Conservation (phyloP, 1,140 invertebrate species). For the Drosophila elegans region DNA sequence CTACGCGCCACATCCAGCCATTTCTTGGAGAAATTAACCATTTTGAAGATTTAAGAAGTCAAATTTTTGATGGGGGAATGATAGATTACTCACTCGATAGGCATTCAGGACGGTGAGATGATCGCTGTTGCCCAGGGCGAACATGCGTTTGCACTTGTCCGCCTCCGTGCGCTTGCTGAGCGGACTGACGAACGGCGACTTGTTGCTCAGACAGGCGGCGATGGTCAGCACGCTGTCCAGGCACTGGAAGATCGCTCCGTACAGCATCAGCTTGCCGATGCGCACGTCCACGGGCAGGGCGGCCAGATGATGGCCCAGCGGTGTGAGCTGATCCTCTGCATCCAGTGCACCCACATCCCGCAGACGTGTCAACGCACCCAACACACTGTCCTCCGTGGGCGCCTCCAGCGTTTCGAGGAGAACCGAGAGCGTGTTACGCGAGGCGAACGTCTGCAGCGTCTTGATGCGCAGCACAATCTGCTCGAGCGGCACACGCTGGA, state of each 20-base stretch:
- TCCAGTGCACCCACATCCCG: slow-evolving; percentile 95
- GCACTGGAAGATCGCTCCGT: slow-evolving; percentile 96
- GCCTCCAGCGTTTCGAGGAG: slow-evolving; percentile 91
- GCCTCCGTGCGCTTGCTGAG: slow-evolving; percentile 90
- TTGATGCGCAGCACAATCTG: slow-evolving; percentile 95
- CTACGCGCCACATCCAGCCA: slow-evolving; percentile 89
- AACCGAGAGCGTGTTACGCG: slow-evolving; percentile 89
- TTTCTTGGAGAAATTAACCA: slow-evolving; percentile 86
- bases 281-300: slow-evolving; percentile 95
- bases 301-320: slow-evolving; percentile 95
- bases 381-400: slow-evolving; percentile 91
- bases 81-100: slow-evolving; percentile 87
- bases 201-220: slow-evolving; percentile 94
- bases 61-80: background rate
- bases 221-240: slow-evolving; percentile 97
- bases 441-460: slow-evolving; percentile 90
- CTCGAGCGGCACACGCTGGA: slow-evolving; percentile 93
- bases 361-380: slow-evolving; percentile 90
- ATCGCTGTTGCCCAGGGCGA: slow-evolving; percentile 91
- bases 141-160: slow-evolving; percentile 90
- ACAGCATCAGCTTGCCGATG: slow-evolving; percentile 95
- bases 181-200: slow-evolving; percentile 92
- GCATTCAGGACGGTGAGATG: slow-evolving; percentile 92
- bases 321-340: slow-evolving; percentile 91
- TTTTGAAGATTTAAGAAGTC: too few species aligned